These are phyloP conservation scores for Drosophila asahinai DNA, from an alignment of 1,140 invertebrate genomes.

Conservation along the genomic window DNA sequence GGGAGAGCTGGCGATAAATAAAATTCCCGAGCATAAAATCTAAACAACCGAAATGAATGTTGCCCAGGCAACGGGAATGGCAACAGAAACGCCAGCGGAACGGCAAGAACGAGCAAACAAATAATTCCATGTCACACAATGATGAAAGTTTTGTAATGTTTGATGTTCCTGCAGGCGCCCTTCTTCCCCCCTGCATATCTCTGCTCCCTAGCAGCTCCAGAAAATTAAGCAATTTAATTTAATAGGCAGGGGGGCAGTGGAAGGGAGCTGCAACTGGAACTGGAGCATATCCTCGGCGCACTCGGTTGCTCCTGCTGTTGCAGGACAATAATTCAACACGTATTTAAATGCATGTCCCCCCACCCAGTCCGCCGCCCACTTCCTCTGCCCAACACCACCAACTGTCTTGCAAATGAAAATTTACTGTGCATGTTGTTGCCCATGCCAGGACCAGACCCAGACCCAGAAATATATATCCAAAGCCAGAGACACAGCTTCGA, in stretches of 20 bases:
- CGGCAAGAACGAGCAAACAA: slow-evolving; percentile 55
- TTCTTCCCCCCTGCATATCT: not conserved
- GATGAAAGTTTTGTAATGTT: slow-evolving; percentile 80
- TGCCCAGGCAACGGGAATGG: slow-evolving; percentile 47
- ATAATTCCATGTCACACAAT: slow-evolving; percentile 82
- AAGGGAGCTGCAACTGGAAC: slow-evolving; percentile 19
- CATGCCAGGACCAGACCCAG: slow-evolving; percentile 60
- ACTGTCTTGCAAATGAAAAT: slow-evolving; percentile 78
- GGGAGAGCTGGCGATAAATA: slow-evolving; percentile 66
- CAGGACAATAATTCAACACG: slow-evolving; percentile 80
- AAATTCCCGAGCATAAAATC: slow-evolving; percentile 74
- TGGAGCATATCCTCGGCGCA: slow-evolving; percentile 64
- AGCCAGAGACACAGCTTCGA: slow-evolving; percentile 33
- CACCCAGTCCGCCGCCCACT: slow-evolving; percentile 2
- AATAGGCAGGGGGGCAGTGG: slow-evolving; percentile 60
- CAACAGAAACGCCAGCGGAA: slow-evolving; percentile 33
- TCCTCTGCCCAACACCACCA: slow-evolving; percentile 32
- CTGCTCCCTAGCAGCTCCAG: slow-evolving; percentile 48
- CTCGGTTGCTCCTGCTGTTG: slow-evolving; percentile 54
- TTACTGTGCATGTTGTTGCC: slow-evolving; percentile 79
- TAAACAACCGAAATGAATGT: slow-evolving; percentile 82
- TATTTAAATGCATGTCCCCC: slow-evolving; percentile 76
- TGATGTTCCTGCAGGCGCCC: slow-evolving; percentile 52
- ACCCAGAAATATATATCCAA: slow-evolving; percentile 42
- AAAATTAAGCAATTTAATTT: slow-evolving; percentile 84